phyloP scores from a whole-genome alignment of 1,140 invertebrate genomes.

The Heterodera schachtii region DNA sequence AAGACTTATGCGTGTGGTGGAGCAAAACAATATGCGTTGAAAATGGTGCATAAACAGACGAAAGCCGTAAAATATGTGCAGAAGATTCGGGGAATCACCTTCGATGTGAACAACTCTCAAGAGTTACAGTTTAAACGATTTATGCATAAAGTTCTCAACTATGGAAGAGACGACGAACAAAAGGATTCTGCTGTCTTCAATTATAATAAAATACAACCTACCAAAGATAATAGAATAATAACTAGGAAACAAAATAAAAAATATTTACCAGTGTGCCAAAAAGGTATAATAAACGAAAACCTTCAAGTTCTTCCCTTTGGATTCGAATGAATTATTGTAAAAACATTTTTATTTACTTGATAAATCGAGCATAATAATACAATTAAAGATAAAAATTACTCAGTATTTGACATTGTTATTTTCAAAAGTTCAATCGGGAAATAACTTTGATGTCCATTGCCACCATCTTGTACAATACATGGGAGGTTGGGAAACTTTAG shows the following conservation, averaged over 20 bases:
- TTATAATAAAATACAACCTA: not conserved
- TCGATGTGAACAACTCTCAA: not conserved
- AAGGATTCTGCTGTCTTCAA: not conserved
- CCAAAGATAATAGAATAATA: not conserved
- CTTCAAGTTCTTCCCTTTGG: not conserved
- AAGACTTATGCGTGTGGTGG: not conserved
- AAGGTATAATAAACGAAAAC: not conserved
- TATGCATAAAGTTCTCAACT: not conserved
- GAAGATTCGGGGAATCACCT: conserved; percentile 1
- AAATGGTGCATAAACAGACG: not conserved
- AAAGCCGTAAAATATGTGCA: not conserved
- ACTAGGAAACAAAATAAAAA: not conserved
- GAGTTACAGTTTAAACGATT: not conserved
- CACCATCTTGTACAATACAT: too few species aligned
- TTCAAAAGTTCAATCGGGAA: too few species aligned
- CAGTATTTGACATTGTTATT: too few species aligned
- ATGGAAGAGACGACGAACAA: not conserved
- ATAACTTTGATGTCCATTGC: too few species aligned
- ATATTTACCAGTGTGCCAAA: not conserved
- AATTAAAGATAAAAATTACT: too few species aligned
- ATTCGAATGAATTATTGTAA: not conserved
- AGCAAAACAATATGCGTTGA: not conserved
- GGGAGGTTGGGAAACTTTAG: too few species aligned
- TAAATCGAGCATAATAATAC: too few species aligned
- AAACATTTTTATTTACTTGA: too few species aligned